A percentile compares a stretch with the other conserved stretches of the same genome.
Evolutionary conservation across 2,888 invertebrate genomes (phyloP).

Genomic region (Orthonychiurus folsomi): DNA sequence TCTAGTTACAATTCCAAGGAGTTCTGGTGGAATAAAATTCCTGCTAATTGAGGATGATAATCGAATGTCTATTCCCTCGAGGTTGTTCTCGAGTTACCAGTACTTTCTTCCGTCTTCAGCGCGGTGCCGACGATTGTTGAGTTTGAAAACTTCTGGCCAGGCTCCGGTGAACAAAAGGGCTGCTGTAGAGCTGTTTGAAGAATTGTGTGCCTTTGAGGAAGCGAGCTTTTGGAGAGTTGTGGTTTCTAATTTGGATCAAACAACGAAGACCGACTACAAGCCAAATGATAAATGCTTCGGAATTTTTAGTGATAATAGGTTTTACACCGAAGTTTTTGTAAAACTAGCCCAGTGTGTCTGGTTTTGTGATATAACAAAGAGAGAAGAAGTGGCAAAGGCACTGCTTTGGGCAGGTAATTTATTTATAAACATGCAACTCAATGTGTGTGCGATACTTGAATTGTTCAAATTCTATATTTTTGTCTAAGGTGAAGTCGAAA

Average conservation of each 20-base stretch:
- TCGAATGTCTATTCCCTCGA: constrained; percentile 17
- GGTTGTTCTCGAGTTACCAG: constrained; percentile 11
- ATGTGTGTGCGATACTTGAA: not conserved
- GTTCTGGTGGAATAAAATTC: constrained; percentile 32
- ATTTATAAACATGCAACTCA: not conserved
- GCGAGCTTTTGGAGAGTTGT: constrained; percentile 31
- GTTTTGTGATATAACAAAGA: constrained; percentile 28
- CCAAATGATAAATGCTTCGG: not conserved
- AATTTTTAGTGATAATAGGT: constrained; percentile 18
- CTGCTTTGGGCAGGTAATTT: constrained; percentile 31
- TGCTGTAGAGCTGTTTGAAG: not conserved
- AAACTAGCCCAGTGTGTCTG: constrained; percentile 38
- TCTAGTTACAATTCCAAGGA: constrained; percentile 33
- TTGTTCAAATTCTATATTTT: not conserved
- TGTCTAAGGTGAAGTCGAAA: constrained; percentile 31
- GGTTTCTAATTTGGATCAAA: not conserved
- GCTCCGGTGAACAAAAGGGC: not conserved
- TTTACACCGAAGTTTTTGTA: constrained; percentile 33
- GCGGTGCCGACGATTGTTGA: constrained; percentile 10
- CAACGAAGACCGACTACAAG: not conserved
- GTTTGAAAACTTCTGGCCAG: not conserved
- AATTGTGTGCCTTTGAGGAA: constrained; percentile 29
- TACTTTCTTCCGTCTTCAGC: constrained; percentile 26
- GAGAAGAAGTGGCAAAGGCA: constrained; percentile 35
- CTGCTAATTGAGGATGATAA: constrained; percentile 20